Conservation (phyloP, 2,888 invertebrate species). For the Catocala sponsa region DNA sequence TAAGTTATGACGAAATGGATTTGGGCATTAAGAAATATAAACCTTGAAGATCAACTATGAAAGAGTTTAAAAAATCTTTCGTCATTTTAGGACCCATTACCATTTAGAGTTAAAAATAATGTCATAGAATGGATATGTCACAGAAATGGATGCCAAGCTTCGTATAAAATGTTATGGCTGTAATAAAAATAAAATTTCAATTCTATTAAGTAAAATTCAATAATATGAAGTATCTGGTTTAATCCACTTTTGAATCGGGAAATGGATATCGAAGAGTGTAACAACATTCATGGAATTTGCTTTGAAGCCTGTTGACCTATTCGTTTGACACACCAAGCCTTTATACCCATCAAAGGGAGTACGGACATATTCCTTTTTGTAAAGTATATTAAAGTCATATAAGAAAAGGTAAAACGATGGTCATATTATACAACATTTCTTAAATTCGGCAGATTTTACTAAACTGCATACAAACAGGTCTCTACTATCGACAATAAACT, state of each 20-base stretch:
- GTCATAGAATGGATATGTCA: constrained; percentile 1
- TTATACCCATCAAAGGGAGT: too few relatives aligned
- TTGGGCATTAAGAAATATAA: constrained; percentile 16
- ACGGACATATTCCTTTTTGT: too few relatives aligned
- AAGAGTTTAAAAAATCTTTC: constrained; percentile 13
- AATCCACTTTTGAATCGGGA: not conserved
- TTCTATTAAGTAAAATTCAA: constrained; percentile 11
- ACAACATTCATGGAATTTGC: too few relatives aligned
- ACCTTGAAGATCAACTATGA: constrained; percentile 20
- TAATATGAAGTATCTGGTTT: constrained; percentile 2
- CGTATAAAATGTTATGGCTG: constrained; percentile 11
- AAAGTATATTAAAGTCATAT: too few relatives aligned
- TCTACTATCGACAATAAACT: too few relatives aligned
- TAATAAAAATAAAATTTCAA: constrained; percentile 5
- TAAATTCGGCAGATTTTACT: too few relatives aligned
- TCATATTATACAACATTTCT: too few relatives aligned
- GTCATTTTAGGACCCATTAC: constrained; percentile 10
- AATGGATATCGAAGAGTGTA: not conserved
- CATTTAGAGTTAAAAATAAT: constrained; percentile 1
- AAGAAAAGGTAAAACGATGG: too few relatives aligned
- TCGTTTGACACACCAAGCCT: too few relatives aligned
- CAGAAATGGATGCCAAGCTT: constrained; percentile 10
- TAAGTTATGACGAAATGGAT: constrained; percentile 12
- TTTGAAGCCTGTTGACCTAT: too few relatives aligned
- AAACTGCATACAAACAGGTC: too few relatives aligned